phyloP scores from a whole-genome alignment of 2,797 vertebrate species.

The Lateolabrax maculatus region DNA sequence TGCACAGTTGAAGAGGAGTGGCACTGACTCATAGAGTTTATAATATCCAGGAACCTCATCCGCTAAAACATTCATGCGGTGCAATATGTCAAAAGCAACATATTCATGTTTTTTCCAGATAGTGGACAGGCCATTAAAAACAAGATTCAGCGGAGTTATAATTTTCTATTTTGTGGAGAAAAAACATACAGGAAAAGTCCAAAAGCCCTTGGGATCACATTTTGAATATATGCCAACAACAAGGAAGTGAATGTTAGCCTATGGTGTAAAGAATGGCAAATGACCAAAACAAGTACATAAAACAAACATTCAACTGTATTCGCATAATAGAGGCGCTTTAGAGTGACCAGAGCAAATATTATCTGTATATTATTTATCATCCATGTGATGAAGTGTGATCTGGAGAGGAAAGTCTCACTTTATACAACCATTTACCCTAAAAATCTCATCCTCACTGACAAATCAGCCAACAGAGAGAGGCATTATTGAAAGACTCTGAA shows the following conservation, averaged over 20 bases:
- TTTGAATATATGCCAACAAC: constrained; percentile 83
- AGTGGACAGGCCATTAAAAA: constrained; percentile 83
- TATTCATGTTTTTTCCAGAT: constrained; percentile 85
- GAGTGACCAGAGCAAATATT: constrained; percentile 78
- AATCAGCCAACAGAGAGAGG: constrained; percentile 55
- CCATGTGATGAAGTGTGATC: constrained; percentile 81
- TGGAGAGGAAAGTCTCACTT: constrained; percentile 75
- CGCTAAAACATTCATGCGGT: constrained; percentile 84
- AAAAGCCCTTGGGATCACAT: constrained; percentile 73
- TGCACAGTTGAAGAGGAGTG: constrained; percentile 87
- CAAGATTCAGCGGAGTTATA: constrained; percentile 80
- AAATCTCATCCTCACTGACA: constrained; percentile 56
- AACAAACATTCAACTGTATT: constrained; percentile 81
- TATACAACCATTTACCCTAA: constrained; percentile 60
- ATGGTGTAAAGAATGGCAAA: constrained; percentile 85
- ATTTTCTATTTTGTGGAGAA: constrained; percentile 77
- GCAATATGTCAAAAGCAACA: constrained; percentile 85
- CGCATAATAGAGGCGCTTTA: constrained; percentile 80
- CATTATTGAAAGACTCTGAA: constrained; percentile 54
- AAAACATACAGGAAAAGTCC: constrained; percentile 74
- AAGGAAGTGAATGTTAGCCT: constrained; percentile 86
- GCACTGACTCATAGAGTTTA: constrained; percentile 86
- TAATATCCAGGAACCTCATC: constrained; percentile 86
- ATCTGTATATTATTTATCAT: constrained; percentile 83
- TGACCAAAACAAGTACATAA: constrained; percentile 84